Percentiles rank a stretch among this genome's conserved stretches.
Evolutionary conservation across 1,140 invertebrate species (phyloP).

Genomic region (Drosophila pallidifrons): DNA sequence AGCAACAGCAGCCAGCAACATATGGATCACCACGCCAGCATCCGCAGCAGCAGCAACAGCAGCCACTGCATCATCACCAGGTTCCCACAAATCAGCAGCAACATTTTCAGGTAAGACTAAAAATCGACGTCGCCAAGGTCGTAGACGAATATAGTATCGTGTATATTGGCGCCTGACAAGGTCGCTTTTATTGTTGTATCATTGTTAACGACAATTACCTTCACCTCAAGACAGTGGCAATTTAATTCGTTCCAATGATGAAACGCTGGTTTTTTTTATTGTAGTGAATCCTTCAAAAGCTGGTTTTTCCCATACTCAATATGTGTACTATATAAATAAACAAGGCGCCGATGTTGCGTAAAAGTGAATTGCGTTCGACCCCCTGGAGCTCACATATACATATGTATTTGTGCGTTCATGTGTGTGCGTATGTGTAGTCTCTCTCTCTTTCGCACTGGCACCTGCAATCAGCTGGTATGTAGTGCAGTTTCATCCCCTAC

Average conservation of each 20-base stretch:
- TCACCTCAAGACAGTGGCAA: conserved; percentile 22
- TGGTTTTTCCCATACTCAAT: conserved; percentile 30
- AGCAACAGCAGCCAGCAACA: conserved; percentile 9
- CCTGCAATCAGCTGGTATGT: neutral
- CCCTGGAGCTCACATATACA: conserved; percentile 8
- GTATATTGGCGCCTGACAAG: conserved; percentile 43
- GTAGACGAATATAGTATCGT: conserved; percentile 12
- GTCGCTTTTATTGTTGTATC: conserved; percentile 31
- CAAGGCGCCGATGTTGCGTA: conserved; percentile 21
- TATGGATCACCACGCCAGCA: conserved; percentile 70
- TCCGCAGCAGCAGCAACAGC: conserved; percentile 31
- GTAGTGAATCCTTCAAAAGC: conserved; percentile 33
- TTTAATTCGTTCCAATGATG: conserved; percentile 31
- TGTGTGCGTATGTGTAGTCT: conserved; percentile 8
- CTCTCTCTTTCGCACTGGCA: neutral
- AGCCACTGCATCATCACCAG: conserved; percentile 53
- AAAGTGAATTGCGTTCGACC: conserved; percentile 10
- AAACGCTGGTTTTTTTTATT: conserved; percentile 7
- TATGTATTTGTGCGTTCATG: conserved; percentile 24
- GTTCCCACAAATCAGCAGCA: conserved; percentile 67
- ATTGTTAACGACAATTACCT: conserved; percentile 16
- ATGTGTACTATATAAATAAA: neutral
- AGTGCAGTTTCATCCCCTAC: conserved; percentile 31
- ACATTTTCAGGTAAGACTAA: conserved; percentile 77
- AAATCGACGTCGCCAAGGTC: conserved; percentile 46